These are phyloP conservation scores for Pelecanus crispus DNA, from an alignment of 2,113 vertebrate species.

Conservation along the genomic window DNA sequence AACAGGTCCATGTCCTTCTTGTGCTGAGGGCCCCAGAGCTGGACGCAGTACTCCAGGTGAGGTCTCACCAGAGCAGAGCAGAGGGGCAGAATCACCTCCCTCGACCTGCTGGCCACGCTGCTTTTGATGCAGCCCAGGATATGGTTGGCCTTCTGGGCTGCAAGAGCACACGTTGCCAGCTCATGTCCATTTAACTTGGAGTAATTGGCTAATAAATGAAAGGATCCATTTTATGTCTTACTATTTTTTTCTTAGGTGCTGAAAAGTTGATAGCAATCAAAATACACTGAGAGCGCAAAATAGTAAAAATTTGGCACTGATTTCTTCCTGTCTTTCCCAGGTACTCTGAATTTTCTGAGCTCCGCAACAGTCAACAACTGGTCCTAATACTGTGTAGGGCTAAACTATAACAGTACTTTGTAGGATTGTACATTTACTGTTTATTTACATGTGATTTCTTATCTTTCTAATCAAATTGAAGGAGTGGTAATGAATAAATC, in stretches of 20 bases:
- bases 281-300: background rate
- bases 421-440: background rate
- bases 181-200: background rate
- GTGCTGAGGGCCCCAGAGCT: background rate
- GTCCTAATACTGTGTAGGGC: background rate
- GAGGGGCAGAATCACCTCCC: background rate
- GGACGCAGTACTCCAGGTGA: background rate
- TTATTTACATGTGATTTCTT: background rate
- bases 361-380: background rate
- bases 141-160: background rate
- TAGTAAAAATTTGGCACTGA: background rate
- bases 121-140: background rate
- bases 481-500: background rate
- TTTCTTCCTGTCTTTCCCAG: background rate
- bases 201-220: background rate
- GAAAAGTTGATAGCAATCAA: background rate
- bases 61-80: background rate
- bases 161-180: accelerated
- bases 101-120: background rate
- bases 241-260: background rate
- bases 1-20: background rate
- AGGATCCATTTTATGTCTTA: background rate
- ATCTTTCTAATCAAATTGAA: background rate
- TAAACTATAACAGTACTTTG: background rate
- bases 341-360: background rate